Evolutionary conservation across 2,888 invertebrate genomes (phyloP).

Genomic region (Cephus sareptanus): DNA sequence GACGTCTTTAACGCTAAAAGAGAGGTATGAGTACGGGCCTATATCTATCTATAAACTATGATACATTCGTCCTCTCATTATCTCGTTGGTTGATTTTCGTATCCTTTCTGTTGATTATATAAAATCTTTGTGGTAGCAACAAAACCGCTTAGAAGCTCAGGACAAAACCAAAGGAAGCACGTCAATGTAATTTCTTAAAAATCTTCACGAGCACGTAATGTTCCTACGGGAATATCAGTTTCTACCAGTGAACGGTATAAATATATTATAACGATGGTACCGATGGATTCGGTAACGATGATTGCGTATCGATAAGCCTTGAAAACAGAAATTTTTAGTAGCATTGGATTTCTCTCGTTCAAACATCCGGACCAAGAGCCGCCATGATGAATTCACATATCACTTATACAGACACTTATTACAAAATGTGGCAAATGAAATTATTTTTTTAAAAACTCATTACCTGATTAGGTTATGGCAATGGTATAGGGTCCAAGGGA

Average conservation of each 20-base stretch:
- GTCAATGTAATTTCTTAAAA: not conserved
- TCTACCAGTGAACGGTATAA: not conserved
- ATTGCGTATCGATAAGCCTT: not conserved
- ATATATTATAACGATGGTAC: not conserved
- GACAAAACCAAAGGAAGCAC: not conserved
- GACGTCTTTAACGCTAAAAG: too few relatives aligned
- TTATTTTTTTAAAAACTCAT: not conserved
- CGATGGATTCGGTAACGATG: not conserved
- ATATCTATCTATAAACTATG: not conserved
- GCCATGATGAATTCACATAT: not conserved
- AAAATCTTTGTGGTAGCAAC: not conserved
- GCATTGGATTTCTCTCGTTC: constrained; percentile 4
- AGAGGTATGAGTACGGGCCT: too few relatives aligned
- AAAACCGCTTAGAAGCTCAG: not conserved
- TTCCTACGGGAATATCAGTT: not conserved
- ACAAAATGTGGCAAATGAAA: not conserved
- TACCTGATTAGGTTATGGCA: not conserved
- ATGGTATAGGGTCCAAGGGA: not conserved
- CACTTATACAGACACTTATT: not conserved
- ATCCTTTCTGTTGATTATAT: not conserved
- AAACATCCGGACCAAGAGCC: not conserved
- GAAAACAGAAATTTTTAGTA: not conserved
- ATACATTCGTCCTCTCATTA: not conserved
- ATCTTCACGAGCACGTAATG: not conserved
- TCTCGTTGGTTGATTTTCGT: not conserved